Evolutionary conservation across 2,888 invertebrate species (phyloP).

Genomic region (Mantis religiosa): DNA sequence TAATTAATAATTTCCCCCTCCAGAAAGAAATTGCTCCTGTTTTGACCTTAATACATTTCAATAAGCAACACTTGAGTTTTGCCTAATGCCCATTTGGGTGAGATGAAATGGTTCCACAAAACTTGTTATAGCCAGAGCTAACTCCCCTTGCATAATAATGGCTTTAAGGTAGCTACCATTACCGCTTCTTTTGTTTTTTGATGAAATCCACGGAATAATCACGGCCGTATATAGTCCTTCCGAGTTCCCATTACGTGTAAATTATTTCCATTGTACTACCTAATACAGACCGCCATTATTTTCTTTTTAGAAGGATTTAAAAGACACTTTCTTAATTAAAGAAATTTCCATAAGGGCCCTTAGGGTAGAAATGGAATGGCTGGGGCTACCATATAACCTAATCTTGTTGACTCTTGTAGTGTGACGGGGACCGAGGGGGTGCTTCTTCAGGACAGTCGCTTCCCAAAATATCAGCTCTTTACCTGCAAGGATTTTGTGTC

Average conservation of each 20-base stretch:
- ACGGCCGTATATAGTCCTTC: background rate
- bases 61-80: background rate
- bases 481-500: background rate
- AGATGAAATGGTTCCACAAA: background rate
- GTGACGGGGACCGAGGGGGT: background rate
- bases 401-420: background rate
- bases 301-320: conserved; percentile 24
- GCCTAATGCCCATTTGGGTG: background rate
- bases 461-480: background rate
- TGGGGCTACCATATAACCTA: background rate
- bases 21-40: no score
- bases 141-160: background rate
- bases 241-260: conserved; percentile 12
- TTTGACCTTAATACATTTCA: background rate
- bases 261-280: conserved; percentile 7
- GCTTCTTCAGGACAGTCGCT: background rate
- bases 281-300: conserved; percentile 8
- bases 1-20: no score
- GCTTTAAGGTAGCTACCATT: background rate
- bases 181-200: conserved; percentile 9
- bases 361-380: background rate
- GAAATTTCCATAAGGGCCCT: conserved; percentile 26
- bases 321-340: conserved; percentile 28
- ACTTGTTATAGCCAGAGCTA: background rate
- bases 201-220: conserved; percentile 4